These are phyloP conservation scores for Crotalus adamanteus DNA, from an alignment of 2,797 vertebrate genomes.

Conservation along the genomic window DNA sequence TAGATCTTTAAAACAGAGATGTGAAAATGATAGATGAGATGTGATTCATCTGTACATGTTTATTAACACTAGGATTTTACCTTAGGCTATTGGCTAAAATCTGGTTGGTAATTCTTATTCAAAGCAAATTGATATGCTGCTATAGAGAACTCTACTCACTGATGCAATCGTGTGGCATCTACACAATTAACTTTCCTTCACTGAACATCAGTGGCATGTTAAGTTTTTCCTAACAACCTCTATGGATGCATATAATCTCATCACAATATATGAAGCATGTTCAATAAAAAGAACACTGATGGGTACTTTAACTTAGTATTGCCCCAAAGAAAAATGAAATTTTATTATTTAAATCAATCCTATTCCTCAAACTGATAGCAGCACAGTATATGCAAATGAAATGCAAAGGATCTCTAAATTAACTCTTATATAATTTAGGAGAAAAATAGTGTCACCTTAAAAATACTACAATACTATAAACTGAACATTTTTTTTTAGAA, in stretches of 20 bases:
- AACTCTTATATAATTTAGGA: slow-evolving; percentile 9
- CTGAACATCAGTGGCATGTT: slow-evolving; percentile 69
- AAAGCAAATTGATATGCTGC: slow-evolving; percentile 64
- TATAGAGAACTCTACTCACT: slow-evolving; percentile 57
- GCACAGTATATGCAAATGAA: slow-evolving; percentile 31
- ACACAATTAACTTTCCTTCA: slow-evolving; percentile 73
- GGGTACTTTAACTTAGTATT: slow-evolving; percentile 67
- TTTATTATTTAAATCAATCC: slow-evolving; percentile 59
- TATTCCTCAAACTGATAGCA: slow-evolving; percentile 42
- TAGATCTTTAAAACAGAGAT: slow-evolving; percentile 52
- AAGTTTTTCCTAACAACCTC: slow-evolving; percentile 72
- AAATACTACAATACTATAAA: not conserved
- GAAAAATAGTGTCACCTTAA: not conserved
- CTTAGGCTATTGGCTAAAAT: slow-evolving; percentile 68
- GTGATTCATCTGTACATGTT: slow-evolving; percentile 64
- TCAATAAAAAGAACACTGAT: slow-evolving; percentile 71
- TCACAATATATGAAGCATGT: slow-evolving; percentile 71
- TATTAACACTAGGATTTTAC: slow-evolving; percentile 70
- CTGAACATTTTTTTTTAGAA: slow-evolving; percentile 20
- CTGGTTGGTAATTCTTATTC: slow-evolving; percentile 66
- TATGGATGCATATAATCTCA: slow-evolving; percentile 67
- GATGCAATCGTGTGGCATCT: slow-evolving; percentile 66
- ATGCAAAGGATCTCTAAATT: slow-evolving; percentile 48
- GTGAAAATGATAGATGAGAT: slow-evolving; percentile 64
- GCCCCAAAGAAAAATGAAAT: slow-evolving; percentile 64